These are phyloP conservation scores for Apodemia duryi DNA, from an alignment of 2,888 invertebrate species.

Conservation along the genomic window DNA sequence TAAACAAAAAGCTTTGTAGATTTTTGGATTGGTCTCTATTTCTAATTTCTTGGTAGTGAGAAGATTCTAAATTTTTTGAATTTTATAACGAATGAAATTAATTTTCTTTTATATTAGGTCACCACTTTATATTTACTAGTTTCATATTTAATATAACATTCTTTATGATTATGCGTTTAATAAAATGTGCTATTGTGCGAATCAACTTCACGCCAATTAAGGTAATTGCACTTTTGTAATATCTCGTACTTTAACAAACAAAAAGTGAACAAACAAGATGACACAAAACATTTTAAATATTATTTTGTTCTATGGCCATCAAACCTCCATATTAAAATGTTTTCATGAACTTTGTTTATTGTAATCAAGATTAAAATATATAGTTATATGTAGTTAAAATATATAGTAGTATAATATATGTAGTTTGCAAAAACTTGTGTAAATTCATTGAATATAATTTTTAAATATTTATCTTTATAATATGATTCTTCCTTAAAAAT, in stretches of 20 bases:
- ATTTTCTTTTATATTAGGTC: conserved; percentile 9
- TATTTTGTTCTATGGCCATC: not conserved
- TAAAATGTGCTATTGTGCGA: not conserved
- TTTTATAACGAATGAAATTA: conserved; percentile 2
- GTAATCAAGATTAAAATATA: too few species aligned
- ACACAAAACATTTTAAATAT: not conserved
- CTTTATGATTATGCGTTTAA: not conserved
- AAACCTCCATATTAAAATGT: too few species aligned
- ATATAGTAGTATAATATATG: too few species aligned
- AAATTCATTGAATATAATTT: too few species aligned
- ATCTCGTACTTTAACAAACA: not conserved
- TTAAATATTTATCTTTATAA: too few species aligned
- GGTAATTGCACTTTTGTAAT: not conserved
- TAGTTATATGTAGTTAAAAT: too few species aligned
- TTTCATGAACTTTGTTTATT: too few species aligned
- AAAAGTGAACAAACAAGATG: not conserved
- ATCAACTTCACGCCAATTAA: not conserved
- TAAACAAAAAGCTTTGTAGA: conserved; percentile 6
- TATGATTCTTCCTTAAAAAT: too few species aligned
- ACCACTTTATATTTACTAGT: not conserved
- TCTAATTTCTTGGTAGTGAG: conserved; percentile 7
- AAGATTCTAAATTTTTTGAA: conserved; percentile 7
- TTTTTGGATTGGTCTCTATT: conserved; percentile 12
- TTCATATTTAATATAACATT: not conserved
- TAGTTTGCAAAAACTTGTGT: too few species aligned